A percentile compares a stretch with the other conserved stretches of the same genome.
Conservation (phyloP, 1,140 invertebrate genomes). For the Copidosoma floridanum region DNA sequence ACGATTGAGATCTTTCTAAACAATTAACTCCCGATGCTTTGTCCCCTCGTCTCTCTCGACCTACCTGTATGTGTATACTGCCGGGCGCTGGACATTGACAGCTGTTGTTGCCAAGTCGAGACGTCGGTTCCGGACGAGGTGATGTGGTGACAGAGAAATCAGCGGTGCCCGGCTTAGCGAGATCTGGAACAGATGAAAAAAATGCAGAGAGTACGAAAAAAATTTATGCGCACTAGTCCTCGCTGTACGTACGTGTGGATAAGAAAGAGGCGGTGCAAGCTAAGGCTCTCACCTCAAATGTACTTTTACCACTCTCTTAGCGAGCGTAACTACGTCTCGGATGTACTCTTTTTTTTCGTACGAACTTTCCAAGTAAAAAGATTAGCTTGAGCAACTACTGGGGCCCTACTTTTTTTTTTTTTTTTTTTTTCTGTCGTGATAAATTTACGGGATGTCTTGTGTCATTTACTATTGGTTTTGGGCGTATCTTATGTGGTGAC, state of each 20-base stretch:
- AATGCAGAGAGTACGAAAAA: too few species aligned
- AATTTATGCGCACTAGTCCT: too few species aligned
- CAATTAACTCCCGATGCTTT: slow-evolving; percentile 27
- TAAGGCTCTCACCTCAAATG: slow-evolving; percentile 10
- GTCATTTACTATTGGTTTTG: too few species aligned
- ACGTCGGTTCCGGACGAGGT: slow-evolving; percentile 39
- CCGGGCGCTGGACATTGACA: not conserved
- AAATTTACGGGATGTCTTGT: too few species aligned
- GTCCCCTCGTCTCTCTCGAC: too few species aligned
- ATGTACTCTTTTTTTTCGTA: slow-evolving; percentile 16
- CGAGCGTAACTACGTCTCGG: slow-evolving; percentile 22
- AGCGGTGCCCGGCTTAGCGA: slow-evolving; percentile 30
- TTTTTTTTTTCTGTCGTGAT: too few species aligned
- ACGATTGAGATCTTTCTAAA: slow-evolving; percentile 11
- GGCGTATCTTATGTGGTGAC: too few species aligned
- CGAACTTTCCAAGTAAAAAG: slow-evolving; percentile 15
- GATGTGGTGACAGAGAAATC: slow-evolving; percentile 43
- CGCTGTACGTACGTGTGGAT: slow-evolving; percentile 3
- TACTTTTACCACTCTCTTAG: slow-evolving; percentile 25
- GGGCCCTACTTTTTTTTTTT: too few species aligned
- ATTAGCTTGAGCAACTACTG: too few species aligned
- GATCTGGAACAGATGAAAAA: slow-evolving; percentile 36
- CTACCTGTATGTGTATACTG: not conserved
- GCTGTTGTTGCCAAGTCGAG: slow-evolving; percentile 26
- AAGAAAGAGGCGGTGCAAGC: too few species aligned